Evolutionary conservation across 2,113 vertebrate species (phyloP).

Genomic region (Mastomys natalensis): DNA sequence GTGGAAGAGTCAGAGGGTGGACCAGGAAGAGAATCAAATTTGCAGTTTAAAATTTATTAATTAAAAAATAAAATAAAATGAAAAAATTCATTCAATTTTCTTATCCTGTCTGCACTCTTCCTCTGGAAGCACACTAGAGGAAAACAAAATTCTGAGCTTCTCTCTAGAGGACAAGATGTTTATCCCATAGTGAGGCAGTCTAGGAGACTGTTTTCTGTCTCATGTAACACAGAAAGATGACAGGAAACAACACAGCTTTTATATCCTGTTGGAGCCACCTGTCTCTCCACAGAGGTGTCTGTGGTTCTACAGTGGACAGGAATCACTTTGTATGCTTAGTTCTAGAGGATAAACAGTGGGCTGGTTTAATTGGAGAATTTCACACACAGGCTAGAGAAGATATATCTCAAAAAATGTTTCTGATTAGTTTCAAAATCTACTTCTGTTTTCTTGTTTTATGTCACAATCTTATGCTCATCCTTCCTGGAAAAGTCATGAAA

Average conservation of each 20-base stretch:
- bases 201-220: background rate
- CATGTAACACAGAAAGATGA: background rate
- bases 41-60: too few relatives aligned
- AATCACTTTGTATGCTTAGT: background rate
- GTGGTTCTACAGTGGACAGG: background rate
- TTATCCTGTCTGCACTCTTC: fast-evolving
- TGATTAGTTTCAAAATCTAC: background rate
- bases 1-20: too few relatives aligned
- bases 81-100: background rate
- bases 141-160: background rate
- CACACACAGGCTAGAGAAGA: background rate
- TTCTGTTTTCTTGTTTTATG: background rate
- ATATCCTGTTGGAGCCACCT: background rate
- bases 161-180: background rate
- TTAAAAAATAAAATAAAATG: too few relatives aligned
- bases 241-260: background rate
- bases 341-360: background rate
- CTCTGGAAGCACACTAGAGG: background rate
- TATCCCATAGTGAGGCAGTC: fast-evolving
- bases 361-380: background rate
- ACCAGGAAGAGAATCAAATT: too few relatives aligned
- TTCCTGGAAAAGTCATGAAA: background rate
- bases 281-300: background rate
- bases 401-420: background rate
- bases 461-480: background rate